Evolutionary conservation across 2,797 vertebrate species (phyloP).

Genomic region (Leptatherina wallacei): DNA sequence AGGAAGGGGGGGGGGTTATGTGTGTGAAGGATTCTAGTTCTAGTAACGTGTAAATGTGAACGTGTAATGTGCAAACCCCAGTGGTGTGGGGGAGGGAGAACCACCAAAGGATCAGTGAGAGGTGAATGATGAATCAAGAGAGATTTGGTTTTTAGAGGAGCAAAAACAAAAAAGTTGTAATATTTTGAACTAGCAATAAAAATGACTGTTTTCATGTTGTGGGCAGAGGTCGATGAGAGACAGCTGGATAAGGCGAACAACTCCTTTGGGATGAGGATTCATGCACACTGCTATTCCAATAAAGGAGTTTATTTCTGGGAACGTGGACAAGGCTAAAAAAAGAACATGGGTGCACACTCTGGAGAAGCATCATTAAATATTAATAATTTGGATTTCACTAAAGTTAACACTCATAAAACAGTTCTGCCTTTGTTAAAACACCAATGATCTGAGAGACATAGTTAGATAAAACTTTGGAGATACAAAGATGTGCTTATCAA

Average conservation of each 20-base stretch:
- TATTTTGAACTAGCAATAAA: slow-evolving; percentile 12
- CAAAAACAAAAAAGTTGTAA: slow-evolving; percentile 14
- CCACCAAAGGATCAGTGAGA: slow-evolving; percentile 60
- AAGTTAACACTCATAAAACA: slow-evolving; percentile 8
- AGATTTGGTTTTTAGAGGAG: slow-evolving; percentile 20
- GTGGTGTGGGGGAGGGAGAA: slow-evolving; percentile 67
- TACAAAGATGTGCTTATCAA: too few species aligned
- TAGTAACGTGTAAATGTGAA: slow-evolving; percentile 61
- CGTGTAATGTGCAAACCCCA: slow-evolving; percentile 61
- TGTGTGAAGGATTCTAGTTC: slow-evolving; percentile 31
- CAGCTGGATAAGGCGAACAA: slow-evolving; percentile 6
- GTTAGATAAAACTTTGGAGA: not conserved
- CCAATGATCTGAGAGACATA: not conserved
- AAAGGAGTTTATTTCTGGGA: slow-evolving; percentile 41
- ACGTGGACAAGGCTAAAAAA: slow-evolving; percentile 1
- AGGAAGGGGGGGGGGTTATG: not conserved
- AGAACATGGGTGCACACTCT: slow-evolving; percentile 1
- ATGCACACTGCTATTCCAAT: slow-evolving; percentile 18
- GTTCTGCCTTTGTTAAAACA: not conserved
- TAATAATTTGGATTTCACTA: slow-evolving; percentile 32
- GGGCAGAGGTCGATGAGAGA: slow-evolving; percentile 7
- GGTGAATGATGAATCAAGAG: slow-evolving; percentile 24
- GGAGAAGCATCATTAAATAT: slow-evolving; percentile 47
- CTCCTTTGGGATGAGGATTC: slow-evolving; percentile 27
- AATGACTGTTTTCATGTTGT: slow-evolving; percentile 20